These are phyloP conservation scores for Nyctibius bracteatus DNA, from an alignment of 2,113 vertebrate species.

Conservation along the genomic window DNA sequence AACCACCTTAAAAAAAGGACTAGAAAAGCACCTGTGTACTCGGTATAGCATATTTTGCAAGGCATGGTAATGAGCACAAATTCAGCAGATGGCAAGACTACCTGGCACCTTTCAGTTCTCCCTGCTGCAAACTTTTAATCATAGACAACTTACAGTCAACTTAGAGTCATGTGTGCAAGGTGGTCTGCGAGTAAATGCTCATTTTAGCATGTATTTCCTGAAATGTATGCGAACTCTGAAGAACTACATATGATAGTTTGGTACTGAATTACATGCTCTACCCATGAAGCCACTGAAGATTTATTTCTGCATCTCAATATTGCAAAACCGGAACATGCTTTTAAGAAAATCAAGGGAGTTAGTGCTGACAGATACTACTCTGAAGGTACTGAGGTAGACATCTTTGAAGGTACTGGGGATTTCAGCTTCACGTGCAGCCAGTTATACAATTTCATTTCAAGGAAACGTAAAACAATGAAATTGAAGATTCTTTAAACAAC, in stretches of 20 bases:
- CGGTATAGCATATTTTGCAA: background rate
- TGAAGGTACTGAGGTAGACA: background rate
- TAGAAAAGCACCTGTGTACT: background rate
- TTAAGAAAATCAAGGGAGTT: background rate
- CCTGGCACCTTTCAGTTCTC: background rate
- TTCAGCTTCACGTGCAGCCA: background rate
- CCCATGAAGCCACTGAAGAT: background rate
- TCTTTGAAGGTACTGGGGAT: background rate
- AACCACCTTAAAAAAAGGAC: background rate
- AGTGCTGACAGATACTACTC: background rate
- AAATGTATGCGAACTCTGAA: background rate
- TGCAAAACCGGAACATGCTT: fast-evolving
- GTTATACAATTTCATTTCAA: background rate
- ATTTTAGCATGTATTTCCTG: background rate
- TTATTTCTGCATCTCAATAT: background rate
- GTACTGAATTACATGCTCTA: background rate
- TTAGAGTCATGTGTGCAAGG: background rate
- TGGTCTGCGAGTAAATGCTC: background rate
- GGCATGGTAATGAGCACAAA: background rate
- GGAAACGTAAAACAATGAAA: background rate
- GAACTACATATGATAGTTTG: background rate
- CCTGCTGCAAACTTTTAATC: background rate
- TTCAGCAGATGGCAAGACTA: background rate
- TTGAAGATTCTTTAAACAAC: background rate
- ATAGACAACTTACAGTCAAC: background rate